These are phyloP conservation scores for Lagenorhynchus albirostris DNA, from an alignment of 2,113 vertebrate genomes.

Conservation along the genomic window DNA sequence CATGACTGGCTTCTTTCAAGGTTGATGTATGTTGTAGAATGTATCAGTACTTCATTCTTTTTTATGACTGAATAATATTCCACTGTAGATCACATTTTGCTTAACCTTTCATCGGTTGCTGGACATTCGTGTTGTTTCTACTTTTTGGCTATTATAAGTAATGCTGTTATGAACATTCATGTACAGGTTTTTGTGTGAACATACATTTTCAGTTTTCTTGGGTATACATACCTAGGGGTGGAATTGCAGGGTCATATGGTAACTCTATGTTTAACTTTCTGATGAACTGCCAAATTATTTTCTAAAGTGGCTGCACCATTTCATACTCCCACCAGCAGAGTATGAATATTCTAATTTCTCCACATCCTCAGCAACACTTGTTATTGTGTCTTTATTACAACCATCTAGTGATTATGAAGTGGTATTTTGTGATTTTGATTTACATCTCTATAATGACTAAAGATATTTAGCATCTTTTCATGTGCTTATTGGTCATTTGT, in stretches of 20 bases:
- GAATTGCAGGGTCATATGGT: neutral
- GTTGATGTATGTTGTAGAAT: neutral
- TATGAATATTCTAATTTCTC: neutral
- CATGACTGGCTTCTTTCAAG: neutral
- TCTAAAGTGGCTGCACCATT: neutral
- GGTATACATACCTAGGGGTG: neutral
- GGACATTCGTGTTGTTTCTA: neutral
- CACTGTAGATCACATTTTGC: neutral
- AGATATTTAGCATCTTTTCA: neutral
- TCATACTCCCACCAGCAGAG: neutral
- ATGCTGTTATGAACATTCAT: neutral
- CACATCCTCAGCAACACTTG: neutral
- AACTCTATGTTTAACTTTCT: neutral
- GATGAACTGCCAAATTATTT: neutral
- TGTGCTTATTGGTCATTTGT: neutral
- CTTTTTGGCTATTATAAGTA: neutral
- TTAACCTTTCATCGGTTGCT: neutral
- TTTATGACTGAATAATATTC: neutral
- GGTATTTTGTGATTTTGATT: neutral
- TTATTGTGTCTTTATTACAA: neutral
- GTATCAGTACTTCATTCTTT: neutral
- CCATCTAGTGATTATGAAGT: neutral
- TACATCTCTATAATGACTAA: neutral
- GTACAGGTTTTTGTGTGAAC: neutral
- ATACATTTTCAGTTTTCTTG: neutral